A percentile compares a stretch with the other conserved stretches of the same genome.
phyloP scores from a whole-genome alignment of 2,888 invertebrate species.

The Calephelis perditalis region DNA sequence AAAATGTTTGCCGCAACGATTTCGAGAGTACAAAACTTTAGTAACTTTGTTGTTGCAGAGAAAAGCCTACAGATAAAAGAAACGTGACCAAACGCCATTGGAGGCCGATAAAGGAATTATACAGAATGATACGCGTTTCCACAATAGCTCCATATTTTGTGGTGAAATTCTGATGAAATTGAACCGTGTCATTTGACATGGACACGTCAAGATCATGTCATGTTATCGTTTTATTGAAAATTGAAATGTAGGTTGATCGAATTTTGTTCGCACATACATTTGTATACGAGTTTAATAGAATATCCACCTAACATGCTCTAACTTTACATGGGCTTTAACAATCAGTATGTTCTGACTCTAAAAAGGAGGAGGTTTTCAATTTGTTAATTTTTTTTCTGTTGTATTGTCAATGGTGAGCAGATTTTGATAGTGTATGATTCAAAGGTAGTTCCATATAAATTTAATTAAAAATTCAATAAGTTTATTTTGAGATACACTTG shows the following conservation, averaged over 20 bases:
- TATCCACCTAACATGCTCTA: no score
- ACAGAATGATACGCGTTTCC: slow-evolving; percentile 12
- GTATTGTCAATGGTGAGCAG: no score
- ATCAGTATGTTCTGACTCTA: no score
- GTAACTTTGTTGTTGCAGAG: slow-evolving; percentile 18
- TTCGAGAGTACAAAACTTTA: slow-evolving; percentile 21
- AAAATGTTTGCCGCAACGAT: slow-evolving; percentile 39
- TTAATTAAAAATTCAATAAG: no score
- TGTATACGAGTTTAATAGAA: not conserved
- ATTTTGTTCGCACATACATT: slow-evolving; percentile 26
- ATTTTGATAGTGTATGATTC: no score
- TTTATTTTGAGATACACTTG: no score
- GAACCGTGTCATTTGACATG: slow-evolving; percentile 26
- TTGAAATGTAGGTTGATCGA: slow-evolving; percentile 35
- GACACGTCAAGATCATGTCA: slow-evolving; percentile 23
- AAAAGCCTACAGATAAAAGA: slow-evolving; percentile 16
- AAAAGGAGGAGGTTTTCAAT: no score
- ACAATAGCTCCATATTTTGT: slow-evolving; percentile 15
- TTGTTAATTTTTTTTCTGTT: no score
- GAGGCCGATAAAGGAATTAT: slow-evolving; percentile 8
- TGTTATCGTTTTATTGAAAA: slow-evolving; percentile 19
- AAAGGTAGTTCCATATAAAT: no score
- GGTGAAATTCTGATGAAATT: slow-evolving; percentile 21
- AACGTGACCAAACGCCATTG: slow-evolving; percentile 17
- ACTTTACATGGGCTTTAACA: no score